phyloP scores from a whole-genome alignment of 2,113 vertebrate species.

The Corythaixoides concolor region DNA sequence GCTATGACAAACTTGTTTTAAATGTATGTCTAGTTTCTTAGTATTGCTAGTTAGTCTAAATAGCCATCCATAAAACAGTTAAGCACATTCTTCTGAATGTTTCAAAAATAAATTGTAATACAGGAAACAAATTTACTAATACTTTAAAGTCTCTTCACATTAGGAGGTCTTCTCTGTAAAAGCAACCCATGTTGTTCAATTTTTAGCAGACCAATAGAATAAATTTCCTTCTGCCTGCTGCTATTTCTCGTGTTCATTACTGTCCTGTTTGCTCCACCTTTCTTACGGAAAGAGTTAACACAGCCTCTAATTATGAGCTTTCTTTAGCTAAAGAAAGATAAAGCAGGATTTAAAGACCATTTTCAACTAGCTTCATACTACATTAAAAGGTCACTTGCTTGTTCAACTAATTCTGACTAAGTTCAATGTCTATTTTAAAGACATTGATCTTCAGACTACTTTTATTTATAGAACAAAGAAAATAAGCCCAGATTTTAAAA shows the following conservation, averaged over 20 bases:
- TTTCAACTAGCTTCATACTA: constrained; percentile 48
- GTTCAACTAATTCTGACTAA: constrained; percentile 46
- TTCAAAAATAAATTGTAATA: background rate
- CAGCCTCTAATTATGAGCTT: constrained; percentile 1
- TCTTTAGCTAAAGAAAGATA: constrained; percentile 37
- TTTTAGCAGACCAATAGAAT: background rate
- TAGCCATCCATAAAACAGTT: background rate
- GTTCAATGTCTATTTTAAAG: constrained; percentile 34
- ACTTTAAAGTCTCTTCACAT: background rate
- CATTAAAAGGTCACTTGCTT: constrained; percentile 31
- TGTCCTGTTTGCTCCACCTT: background rate
- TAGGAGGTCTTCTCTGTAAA: background rate
- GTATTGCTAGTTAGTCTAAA: background rate
- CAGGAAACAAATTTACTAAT: background rate
- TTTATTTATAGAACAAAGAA: constrained; percentile 25
- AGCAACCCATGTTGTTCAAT: background rate
- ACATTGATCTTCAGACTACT: background rate
- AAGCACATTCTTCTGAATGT: background rate
- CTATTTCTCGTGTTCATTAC: background rate
- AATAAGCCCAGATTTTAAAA: background rate
- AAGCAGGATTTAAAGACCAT: constrained; percentile 50
- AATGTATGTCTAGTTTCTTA: background rate
- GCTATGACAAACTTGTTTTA: background rate
- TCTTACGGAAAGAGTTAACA: constrained; percentile 25
- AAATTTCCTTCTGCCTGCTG: background rate